phyloP scores from a whole-genome alignment of 2,113 vertebrate genomes.

The Ploceus nigricollis region DNA sequence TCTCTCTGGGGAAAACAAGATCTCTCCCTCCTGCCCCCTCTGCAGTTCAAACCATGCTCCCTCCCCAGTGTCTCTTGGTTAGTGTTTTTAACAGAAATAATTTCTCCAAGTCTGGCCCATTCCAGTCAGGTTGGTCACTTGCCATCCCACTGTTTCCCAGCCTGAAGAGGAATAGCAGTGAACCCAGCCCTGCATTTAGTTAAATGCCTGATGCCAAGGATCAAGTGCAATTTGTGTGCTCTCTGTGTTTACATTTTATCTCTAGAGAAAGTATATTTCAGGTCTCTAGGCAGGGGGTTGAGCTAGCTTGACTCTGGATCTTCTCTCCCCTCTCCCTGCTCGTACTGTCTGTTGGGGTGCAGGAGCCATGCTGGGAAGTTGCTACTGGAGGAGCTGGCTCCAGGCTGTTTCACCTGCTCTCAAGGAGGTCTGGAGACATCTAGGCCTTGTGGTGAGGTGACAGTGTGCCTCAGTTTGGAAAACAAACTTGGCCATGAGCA shows the following conservation, averaged over 20 bases:
- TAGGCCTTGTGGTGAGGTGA: background rate
- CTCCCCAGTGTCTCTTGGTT: background rate
- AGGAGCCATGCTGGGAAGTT: background rate
- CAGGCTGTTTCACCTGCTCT: background rate
- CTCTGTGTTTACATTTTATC: conserved; percentile 44
- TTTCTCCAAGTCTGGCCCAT: background rate
- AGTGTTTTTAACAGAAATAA: background rate
- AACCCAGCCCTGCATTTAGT: background rate
- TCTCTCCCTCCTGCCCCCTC: background rate
- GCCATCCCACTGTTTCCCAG: background rate
- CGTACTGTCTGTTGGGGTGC: rapidly evolving
- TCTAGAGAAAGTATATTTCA: background rate
- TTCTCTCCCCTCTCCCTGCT: background rate
- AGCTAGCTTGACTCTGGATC: background rate
- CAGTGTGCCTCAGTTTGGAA: background rate
- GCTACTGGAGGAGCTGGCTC: background rate
- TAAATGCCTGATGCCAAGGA: conserved; percentile 8
- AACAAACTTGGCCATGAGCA: background rate
- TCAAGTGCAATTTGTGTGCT: conserved; percentile 38
- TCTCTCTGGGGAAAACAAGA: background rate
- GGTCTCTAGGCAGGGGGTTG: background rate
- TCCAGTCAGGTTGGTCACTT: background rate
- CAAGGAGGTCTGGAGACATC: background rate
- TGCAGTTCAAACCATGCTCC: background rate
- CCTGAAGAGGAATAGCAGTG: background rate